A percentile compares a stretch with the other conserved stretches of the same genome.
Evolutionary conservation across 2,888 invertebrate species (phyloP).

Genomic region (Ichneumoninae sp.): DNA sequence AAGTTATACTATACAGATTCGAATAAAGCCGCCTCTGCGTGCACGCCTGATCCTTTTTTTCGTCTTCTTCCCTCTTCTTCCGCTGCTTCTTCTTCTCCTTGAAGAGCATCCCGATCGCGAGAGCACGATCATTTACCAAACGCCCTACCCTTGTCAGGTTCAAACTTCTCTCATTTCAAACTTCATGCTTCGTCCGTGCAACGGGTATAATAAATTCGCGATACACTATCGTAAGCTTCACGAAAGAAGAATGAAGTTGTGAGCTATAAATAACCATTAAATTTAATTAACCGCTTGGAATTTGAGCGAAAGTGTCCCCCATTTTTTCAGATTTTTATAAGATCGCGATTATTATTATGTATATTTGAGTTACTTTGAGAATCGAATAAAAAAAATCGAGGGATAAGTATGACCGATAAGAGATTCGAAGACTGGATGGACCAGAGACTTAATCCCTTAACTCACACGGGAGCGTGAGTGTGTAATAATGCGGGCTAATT

Average conservation of each 20-base stretch:
- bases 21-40: constrained; percentile 75
- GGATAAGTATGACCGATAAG: background rate
- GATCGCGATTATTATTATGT: background rate
- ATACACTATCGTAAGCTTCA: background rate
- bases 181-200: background rate
- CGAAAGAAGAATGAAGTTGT: background rate
- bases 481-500: constrained; percentile 65
- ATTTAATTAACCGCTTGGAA: background rate
- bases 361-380: background rate
- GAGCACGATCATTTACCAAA: constrained; percentile 36
- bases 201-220: background rate
- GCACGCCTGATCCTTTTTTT: constrained; percentile 34
- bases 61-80: constrained; percentile 52
- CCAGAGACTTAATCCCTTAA: constrained; percentile 51
- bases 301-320: background rate
- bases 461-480: constrained; percentile 44
- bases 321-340: background rate
- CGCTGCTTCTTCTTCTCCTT: constrained; percentile 45
- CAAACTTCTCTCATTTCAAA: constrained; percentile 12
- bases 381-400: background rate
- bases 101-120: constrained; percentile 68
- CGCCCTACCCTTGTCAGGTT: constrained; percentile 30
- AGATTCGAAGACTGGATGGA: background rate
- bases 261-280: background rate
- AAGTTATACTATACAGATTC: constrained; percentile 69